phyloP scores from a whole-genome alignment of 64 coral and sea anemone species.

The Acropora tenuis region DNA sequence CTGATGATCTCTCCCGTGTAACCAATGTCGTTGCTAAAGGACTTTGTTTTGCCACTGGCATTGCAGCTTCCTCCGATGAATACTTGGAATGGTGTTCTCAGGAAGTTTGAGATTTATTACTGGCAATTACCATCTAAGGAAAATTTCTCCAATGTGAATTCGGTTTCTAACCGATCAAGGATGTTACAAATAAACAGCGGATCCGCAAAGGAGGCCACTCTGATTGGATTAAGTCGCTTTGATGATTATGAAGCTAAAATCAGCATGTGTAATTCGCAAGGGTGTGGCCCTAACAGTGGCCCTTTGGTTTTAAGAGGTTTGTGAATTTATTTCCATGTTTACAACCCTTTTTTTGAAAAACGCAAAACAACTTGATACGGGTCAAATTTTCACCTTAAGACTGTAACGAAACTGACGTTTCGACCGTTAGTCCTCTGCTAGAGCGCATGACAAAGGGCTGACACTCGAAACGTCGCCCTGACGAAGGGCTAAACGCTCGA shows the following conservation, averaged over 20 bases:
- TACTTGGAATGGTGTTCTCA: conserved; percentile 35
- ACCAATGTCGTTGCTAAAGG: neutral
- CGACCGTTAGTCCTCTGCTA: too few relatives aligned
- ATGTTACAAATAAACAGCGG: neutral
- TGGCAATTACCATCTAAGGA: neutral
- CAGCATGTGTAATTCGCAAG: conserved; percentile 15
- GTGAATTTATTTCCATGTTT: neutral
- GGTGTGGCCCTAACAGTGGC: conserved; percentile 23
- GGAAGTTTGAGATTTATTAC: neutral
- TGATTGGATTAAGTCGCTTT: neutral
- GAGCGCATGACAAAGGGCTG: too few relatives aligned
- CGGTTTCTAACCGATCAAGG: neutral
- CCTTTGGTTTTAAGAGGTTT: conserved; percentile 8
- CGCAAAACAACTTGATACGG: too few relatives aligned
- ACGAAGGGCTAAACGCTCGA: too few relatives aligned
- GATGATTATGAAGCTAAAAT: conserved; percentile 10
- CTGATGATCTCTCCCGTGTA: too few relatives aligned
- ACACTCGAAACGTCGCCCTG: too few relatives aligned
- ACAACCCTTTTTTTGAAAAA: too few relatives aligned
- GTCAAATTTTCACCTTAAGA: too few relatives aligned
- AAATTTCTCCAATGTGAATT: neutral
- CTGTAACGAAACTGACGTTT: too few relatives aligned
- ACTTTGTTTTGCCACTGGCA: neutral
- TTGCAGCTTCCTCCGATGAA: neutral
- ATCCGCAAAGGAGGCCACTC: neutral